Base-by-base conservation (phyloP, 2,888 invertebrate species). In the Zaprionus lineosus region DNA sequence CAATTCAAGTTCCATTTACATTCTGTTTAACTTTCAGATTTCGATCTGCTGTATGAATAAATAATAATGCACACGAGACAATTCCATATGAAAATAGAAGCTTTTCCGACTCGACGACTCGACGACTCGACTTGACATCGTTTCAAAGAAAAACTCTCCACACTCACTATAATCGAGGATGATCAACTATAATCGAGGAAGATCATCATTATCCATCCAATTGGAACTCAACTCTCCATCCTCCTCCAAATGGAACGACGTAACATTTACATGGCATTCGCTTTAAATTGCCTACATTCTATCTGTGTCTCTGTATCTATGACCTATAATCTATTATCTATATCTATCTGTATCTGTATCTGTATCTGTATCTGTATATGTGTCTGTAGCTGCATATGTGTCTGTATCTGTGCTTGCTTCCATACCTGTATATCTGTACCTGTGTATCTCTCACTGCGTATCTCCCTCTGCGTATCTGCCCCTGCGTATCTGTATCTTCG, bases 101-200 rank as follows among this genome's bases (percentile, higher is more conserved):
- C n/a, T n/a, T n/a, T n/a, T n/a, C n/a, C n/a, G n/a, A n/a, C n/a
- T n/a, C n/a, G n/a, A n/a, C n/a, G n/a, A n/a, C n/a, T n/a, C n/a
- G n/a, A n/a, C n/a, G n/a, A n/a, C n/a, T n/a, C n/a, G n/a, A n/a
- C n/a, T n/a, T n/a, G n/a, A 24, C 3, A 5, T 19, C 19, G 19
- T 19, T 19, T 3, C 19, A 19, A 5, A 19, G 5, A 31, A 50
- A 34, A n/a, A n/a, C n/a, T n/a, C 50, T 53, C 14, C 24, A 51
- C 59, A 68, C 62, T 68, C 40, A 46, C 33, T 65, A 52, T 55
- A 59, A 68, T 59, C 50, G 71, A 68, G 68, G 68, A 68, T 68
- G 72, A 47, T n/a, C n/a, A n/a, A 46, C 33, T 65, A 52, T 55
- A 59, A 68, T 59, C 50, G 71, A 68, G 68, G 68, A 68, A 71